Base-by-base conservation (phyloP, 1,140 invertebrate genomes). In the Drosophila leontia region DNA sequence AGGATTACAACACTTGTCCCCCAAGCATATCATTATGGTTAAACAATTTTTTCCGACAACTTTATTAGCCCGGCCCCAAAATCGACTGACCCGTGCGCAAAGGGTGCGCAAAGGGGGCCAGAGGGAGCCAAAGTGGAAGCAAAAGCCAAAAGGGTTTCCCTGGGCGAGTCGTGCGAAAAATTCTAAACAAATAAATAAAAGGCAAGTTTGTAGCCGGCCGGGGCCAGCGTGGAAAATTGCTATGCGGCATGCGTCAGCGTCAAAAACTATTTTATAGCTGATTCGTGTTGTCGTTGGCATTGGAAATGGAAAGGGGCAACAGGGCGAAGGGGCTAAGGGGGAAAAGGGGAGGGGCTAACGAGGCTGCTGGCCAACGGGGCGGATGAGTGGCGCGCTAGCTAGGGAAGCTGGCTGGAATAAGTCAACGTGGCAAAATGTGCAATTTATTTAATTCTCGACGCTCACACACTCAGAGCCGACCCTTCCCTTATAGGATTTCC, bases 21-120 rank as follows among this genome's bases (percentile, higher is more conserved):
- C 64, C 68, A 85, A 90, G 85, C 85, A 90, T 90, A 91, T 90
- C 86, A 90, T 90, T 90, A 90, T 90, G 86, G 85, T 82, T 82
- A 85, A 85, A 90, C 81, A 88, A 80, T 84, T 87, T 88, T 87
- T 87, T 47, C 41, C 72, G 86, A 90, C 85, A 90, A 82, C 85
- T 90, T 90, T 90, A 90, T 85, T 90, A 91, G 86, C 67, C 88
- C 75, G 57, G 61, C 29, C 55, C 62, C 53, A 8, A 39, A 75
- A 63, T 78, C 69, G 79, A 81, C 59, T 77, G 71, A 84, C 68
- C 80, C 74, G 65, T 78, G 64, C 62, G 19, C 45, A 44, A 42
- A 47, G 44, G 34, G 19, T n/a, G 19, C 53, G 23, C 34, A 9
- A 8, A 23, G 17, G 34, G 34, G 17, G 26, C 13, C 23, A 2